Conservation (phyloP, 2,888 invertebrate genomes). For the Pandemis corylana region DNA sequence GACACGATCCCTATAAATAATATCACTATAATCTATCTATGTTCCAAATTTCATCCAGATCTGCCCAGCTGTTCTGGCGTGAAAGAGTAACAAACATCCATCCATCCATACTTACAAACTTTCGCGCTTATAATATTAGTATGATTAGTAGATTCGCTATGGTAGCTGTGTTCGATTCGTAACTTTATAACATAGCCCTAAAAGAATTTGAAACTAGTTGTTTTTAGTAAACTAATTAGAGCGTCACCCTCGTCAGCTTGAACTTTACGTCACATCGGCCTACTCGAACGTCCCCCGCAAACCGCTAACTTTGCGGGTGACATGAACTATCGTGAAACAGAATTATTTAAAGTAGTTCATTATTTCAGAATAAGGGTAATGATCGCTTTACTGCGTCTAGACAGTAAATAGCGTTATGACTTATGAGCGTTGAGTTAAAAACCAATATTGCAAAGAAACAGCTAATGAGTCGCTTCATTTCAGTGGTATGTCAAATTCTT, state of each 20-base stretch:
- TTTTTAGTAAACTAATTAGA: slow-evolving; percentile 1
- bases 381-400: slow-evolving; percentile 36
- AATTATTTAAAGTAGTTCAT: slow-evolving; percentile 20
- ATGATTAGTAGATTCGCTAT: too few species aligned
- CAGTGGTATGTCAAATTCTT: too few species aligned
- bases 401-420: not conserved
- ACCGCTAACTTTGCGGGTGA: slow-evolving; percentile 29
- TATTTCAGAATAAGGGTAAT: slow-evolving; percentile 45
- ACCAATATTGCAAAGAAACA: not conserved
- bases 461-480: not conserved
- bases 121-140: too few species aligned
- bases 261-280: not conserved
- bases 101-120: too few species aligned
- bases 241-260: not conserved
- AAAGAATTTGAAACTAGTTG: not conserved
- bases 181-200: not conserved
- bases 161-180: not conserved
- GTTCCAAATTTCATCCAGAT: too few species aligned
- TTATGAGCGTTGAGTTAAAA: not conserved
- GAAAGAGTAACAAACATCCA: too few species aligned
- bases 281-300: slow-evolving; percentile 19
- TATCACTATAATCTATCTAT: too few species aligned
- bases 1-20: not conserved
- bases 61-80: too few species aligned
- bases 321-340: not conserved